A percentile compares a stretch with the other conserved stretches of the same genome.
Evolutionary conservation across 2,113 vertebrate species (phyloP).

Genomic region (Sarotherodon lohbergeri): DNA sequence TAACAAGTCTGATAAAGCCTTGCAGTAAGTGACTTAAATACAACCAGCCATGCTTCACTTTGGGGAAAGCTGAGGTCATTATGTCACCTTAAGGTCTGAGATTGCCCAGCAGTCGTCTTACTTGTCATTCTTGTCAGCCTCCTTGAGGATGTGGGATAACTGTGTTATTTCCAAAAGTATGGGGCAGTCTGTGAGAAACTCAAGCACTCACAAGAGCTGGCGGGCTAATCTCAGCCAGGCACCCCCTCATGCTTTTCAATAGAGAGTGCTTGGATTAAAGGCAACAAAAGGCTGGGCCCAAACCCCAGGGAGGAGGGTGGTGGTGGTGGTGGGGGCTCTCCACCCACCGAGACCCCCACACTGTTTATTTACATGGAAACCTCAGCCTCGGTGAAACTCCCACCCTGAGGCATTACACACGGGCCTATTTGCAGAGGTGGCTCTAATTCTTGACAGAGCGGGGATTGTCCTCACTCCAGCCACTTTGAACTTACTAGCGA

Average conservation of each 20-base stretch:
- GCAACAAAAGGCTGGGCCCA: slow-evolving; percentile 76
- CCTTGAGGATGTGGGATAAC: slow-evolving; percentile 64
- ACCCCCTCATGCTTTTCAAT: slow-evolving; percentile 71
- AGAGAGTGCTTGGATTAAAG: slow-evolving; percentile 78
- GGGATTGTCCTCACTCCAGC: slow-evolving; percentile 58
- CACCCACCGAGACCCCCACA: slow-evolving; percentile 68
- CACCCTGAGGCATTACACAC: slow-evolving; percentile 72
- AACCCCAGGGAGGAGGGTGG: slow-evolving; percentile 50
- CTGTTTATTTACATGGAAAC: slow-evolving; percentile 81
- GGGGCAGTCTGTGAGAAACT: slow-evolving; percentile 68
- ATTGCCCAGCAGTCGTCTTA: slow-evolving; percentile 54
- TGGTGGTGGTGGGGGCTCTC: slow-evolving; percentile 37
- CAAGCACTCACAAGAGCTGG: slow-evolving; percentile 69
- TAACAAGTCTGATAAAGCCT: not conserved
- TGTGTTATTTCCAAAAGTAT: slow-evolving; percentile 65
- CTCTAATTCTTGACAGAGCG: slow-evolving; percentile 76
- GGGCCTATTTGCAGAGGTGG: slow-evolving; percentile 77
- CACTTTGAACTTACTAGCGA: slow-evolving; percentile 42
- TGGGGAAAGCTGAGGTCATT: slow-evolving; percentile 38
- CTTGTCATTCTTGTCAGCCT: slow-evolving; percentile 64
- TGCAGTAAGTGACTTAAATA: not conserved
- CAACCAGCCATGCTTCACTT: slow-evolving; percentile 2
- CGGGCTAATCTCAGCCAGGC: slow-evolving; percentile 75
- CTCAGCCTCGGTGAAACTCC: slow-evolving; percentile 68
- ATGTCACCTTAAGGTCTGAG: slow-evolving; percentile 50